Conservation (phyloP, 1,140 invertebrate species). For the Drosophila virilis region DNA sequence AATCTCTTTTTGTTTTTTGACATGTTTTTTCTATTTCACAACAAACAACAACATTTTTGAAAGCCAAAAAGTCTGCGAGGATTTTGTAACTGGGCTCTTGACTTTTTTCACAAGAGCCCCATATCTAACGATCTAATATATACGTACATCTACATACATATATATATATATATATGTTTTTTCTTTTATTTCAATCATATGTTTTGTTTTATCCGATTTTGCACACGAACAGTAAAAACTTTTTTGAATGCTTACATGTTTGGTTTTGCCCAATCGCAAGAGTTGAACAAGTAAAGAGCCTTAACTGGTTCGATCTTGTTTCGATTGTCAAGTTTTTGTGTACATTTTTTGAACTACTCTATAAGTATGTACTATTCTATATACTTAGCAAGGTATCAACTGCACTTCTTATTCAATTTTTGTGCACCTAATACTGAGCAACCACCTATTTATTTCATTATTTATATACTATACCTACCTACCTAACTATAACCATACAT, state of each 20-base stretch:
- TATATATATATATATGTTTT: slow-evolving; percentile 20
- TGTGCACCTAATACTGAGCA: slow-evolving; percentile 72
- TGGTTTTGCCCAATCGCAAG: slow-evolving; percentile 65
- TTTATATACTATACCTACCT: slow-evolving; percentile 24
- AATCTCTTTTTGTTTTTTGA: slow-evolving; percentile 73
- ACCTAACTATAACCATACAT: slow-evolving; percentile 49
- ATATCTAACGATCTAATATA: slow-evolving; percentile 12
- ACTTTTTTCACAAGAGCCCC: slow-evolving; percentile 22
- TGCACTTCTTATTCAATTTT: slow-evolving; percentile 64
- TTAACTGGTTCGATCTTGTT: slow-evolving; percentile 15
- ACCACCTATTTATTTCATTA: slow-evolving; percentile 43
- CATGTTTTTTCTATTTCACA: slow-evolving; percentile 73
- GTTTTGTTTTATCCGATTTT: slow-evolving; percentile 72
- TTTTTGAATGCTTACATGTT: slow-evolving; percentile 82
- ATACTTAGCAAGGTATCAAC: slow-evolving; percentile 70
- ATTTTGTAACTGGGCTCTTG: slow-evolving; percentile 51
- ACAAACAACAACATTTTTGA: slow-evolving; percentile 41
- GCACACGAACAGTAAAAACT: slow-evolving; percentile 61
- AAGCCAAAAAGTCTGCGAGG: slow-evolving; percentile 65
- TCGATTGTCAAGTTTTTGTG: slow-evolving; percentile 60
- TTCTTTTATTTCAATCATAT: slow-evolving; percentile 40
- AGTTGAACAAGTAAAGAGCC: slow-evolving; percentile 34
- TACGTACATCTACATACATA: slow-evolving; percentile 47
- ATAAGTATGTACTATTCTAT: slow-evolving; percentile 67
- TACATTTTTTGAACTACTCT: slow-evolving; percentile 63